Evolutionary conservation across 2,113 vertebrate species (phyloP), one percentile per base, ranked within the genome.

Genomic region (Marcusenius ussheri): DNA sequence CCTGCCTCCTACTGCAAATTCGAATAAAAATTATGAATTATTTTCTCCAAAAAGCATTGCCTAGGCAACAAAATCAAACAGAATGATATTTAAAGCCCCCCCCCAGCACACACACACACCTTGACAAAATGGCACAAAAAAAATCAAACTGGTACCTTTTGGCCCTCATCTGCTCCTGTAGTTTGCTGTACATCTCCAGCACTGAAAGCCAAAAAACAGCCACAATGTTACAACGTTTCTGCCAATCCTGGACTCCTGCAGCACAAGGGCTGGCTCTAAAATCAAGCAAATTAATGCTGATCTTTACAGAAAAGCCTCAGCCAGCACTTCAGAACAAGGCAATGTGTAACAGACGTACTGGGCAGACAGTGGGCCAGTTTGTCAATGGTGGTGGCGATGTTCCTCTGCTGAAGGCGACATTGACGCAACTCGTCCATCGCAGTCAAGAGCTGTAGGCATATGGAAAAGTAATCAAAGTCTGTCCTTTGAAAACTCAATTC

Each of bases 101-200:
- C 66, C 31, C 31, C 31, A 1, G 10, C 2, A 50, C 49, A 50
- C 49, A 49, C 50, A 50, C 51, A 53, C n/a, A 31, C 62, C n/a
- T 70, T 70, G 27, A 70, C 62, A 70, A 70, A 70, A 31, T 31
- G 3, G n/a, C 62, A 70, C 15, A 24, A 27, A 46, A 88, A n/a
- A 74, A 56, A 62, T 2, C 56, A 62, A 8, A 21, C 58, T 88
- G 50, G 1, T 95, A 99, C 98, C 98, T 97, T 96, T 98, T 99
- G 31, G 97, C 96, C 91, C 94, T 97, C 98, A 99, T 99, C 93
- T 99, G 98, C 88, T 99, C 98, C 93, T 97, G 97, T 45, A 99
- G 95, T 90, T 97, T 97, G 94, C 96, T 97, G 95, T 99, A 99
- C 98, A 99, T 99, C 95, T 99, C 97, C 93, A 99, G 94, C 31